Conservation (phyloP, 2,113 vertebrate genomes). For the Calyptomena viridis region DNA sequence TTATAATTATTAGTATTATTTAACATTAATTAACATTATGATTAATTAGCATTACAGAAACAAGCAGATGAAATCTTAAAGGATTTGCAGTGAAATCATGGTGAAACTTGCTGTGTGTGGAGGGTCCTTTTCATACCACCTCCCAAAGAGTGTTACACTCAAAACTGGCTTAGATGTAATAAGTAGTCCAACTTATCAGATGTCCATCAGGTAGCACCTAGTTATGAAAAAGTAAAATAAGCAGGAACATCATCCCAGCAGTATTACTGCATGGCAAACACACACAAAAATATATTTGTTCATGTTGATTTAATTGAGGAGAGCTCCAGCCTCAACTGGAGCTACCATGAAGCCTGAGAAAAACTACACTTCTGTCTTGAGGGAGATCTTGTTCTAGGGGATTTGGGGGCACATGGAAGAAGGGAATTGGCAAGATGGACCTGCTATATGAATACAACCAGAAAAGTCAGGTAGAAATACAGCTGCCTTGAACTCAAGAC, state of each 20-base stretch:
- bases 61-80: not conserved
- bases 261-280: not conserved
- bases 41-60: not conserved
- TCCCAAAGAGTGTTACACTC: slow-evolving; percentile 70
- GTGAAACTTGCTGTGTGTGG: not conserved
- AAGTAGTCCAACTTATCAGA: slow-evolving; percentile 21
- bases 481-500: not conserved
- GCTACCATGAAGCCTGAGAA: not conserved
- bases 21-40: not conserved
- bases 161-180: slow-evolving; percentile 57
- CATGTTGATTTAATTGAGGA: not conserved
- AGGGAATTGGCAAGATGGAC: not conserved
- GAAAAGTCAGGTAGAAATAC: not conserved
- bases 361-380: not conserved
- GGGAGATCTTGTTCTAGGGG: not conserved
- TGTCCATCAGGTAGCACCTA: slow-evolving; percentile 64
- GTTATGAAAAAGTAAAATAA: not conserved
- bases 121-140: slow-evolving; percentile 62
- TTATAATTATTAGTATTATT: not conserved
- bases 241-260: not conserved
- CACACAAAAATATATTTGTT: not conserved
- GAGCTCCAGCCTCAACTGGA: not conserved
- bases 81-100: not conserved
- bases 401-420: not conserved
- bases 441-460: not conserved